Base-by-base conservation (phyloP, 2,888 invertebrate genomes). In the Osmoderma eremita region DNA sequence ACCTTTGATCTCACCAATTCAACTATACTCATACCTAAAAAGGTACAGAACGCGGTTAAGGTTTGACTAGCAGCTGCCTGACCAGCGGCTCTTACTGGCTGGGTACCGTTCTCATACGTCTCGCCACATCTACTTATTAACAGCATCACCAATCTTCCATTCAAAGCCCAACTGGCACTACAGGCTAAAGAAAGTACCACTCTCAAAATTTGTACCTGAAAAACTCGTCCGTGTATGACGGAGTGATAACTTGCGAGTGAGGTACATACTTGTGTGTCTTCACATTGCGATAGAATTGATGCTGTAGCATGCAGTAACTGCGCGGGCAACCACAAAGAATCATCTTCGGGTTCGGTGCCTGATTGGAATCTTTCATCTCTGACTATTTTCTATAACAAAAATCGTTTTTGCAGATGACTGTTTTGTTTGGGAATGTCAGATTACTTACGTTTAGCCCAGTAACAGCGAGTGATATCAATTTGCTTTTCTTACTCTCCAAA, bases 321-420 rank as follows among this genome's bases (percentile, higher is more conserved):
- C 1, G 95, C 92, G 3, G 97, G 95, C 78, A 97, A 85, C 95
- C 96, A 96, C 50, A 94, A 85, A 0, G 94, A 94, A 82, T 96
- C 95, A 79, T 94, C 93, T 82, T 96, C 95, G 0, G 93, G 93
- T 79, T 96, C 96, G 71, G 92, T 88, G 20, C 93, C 93, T 15
- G 94, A 90, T 79, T 95, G 95, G 79, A 97, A 96, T 66, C 95
- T 87, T 79, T 95, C 95, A 83, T 97, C 97, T 72, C 94, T 89
- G 22, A 97, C 88, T 75, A 97, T 88, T 87, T 92, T 91, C 96
- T 96, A 17, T 17, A 18, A 1, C n/a, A 62, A 45, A 3, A 8
- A 42, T 41, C 6, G 30, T 30, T 17, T 13, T 13, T 18, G 6
- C 10, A 39, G 3, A 15, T 39, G 36, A 36, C 3, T n/a, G 13